Conservation (phyloP, 2,888 invertebrate genomes). For the Noctua fimbriata region DNA sequence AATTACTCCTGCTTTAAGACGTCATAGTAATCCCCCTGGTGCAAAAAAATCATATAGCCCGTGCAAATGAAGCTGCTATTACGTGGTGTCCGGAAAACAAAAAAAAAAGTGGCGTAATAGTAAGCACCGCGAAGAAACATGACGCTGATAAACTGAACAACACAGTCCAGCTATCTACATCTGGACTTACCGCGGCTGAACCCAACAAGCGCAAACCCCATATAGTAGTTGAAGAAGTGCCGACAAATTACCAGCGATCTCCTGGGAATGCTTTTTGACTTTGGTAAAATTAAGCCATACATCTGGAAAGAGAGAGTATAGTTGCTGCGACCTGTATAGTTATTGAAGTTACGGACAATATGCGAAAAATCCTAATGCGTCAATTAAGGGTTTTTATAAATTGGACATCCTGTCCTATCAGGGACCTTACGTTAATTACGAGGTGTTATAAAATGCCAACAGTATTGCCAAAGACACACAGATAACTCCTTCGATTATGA, state of each 20-base stretch:
- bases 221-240: neutral
- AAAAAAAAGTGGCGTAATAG: neutral
- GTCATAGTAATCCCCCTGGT: no score
- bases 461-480: neutral
- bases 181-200: neutral
- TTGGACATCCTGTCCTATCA: neutral
- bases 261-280: neutral
- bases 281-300: neutral
- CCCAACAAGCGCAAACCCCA: neutral
- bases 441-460: neutral
- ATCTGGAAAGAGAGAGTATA: neutral
- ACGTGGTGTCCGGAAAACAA: neutral
- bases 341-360: neutral
- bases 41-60: neutral
- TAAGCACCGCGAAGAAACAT: neutral
- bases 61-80: neutral
- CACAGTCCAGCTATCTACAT: neutral
- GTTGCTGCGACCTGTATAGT: neutral
- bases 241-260: neutral
- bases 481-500: neutral
- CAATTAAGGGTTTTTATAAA: neutral
- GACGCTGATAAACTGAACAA: neutral
- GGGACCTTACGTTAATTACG: neutral
- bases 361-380: neutral
- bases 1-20: no score